These are phyloP conservation scores for Heliconius aoede DNA, from an alignment of 2,888 invertebrate species.

Conservation along the genomic window DNA sequence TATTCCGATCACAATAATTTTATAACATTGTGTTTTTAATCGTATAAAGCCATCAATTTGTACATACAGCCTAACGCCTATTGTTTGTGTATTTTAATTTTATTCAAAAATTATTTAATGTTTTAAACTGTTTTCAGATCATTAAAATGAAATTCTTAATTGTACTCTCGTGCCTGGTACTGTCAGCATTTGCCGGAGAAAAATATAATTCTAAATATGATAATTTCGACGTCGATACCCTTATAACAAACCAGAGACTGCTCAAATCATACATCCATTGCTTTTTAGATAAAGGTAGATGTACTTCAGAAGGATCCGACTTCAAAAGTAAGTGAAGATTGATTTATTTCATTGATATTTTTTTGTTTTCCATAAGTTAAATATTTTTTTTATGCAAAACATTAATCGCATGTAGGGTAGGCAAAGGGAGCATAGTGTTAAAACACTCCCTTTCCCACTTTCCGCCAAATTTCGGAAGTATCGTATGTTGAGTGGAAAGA, in stretches of 20 bases:
- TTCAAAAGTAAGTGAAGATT: conserved; percentile 86
- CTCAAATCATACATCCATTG: conserved; percentile 89
- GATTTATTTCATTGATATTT: not conserved
- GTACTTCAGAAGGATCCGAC: conserved; percentile 88
- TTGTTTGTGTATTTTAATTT: conserved; percentile 14
- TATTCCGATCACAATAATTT: conserved; percentile 57
- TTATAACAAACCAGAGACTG: conserved; percentile 87
- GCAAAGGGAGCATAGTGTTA: no score
- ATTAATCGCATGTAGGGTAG: not conserved
- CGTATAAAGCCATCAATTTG: conserved; percentile 14
- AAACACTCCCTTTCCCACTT: no score
- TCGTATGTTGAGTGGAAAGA: no score
- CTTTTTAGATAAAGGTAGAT: conserved; percentile 86
- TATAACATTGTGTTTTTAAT: conserved; percentile 42
- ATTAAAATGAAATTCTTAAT: conserved; percentile 67
- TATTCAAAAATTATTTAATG: no score
- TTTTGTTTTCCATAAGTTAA: no score
- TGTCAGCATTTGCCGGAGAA: conserved; percentile 67
- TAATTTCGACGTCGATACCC: conserved; percentile 88
- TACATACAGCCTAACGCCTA: not conserved
- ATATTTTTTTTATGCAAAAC: no score
- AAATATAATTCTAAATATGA: conserved; percentile 88
- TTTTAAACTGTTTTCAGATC: conserved; percentile 48
- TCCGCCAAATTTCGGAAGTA: no score
- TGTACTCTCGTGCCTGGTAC: conserved; percentile 66